Conservation (phyloP, 1,140 invertebrate species). For the Formica exsecta region DNA sequence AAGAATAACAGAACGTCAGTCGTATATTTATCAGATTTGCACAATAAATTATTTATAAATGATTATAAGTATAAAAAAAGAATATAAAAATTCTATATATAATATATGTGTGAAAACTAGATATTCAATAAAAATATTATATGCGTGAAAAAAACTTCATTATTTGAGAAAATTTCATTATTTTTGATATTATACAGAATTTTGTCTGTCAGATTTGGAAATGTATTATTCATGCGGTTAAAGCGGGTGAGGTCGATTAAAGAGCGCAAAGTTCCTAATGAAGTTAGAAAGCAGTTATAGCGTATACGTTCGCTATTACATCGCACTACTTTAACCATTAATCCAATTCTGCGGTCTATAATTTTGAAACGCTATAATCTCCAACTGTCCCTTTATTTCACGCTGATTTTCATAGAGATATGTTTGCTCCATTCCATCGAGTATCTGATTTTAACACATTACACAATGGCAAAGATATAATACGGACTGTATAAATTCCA, state of each 20-base stretch:
- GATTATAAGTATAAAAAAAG: constrained; percentile 7
- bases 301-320: background rate
- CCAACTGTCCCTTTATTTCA: background rate
- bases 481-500: constrained; percentile 1
- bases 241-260: constrained; percentile 4
- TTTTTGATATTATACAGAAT: background rate
- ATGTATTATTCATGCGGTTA: constrained; percentile 3
- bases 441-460: background rate
- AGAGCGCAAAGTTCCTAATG: constrained; percentile 4
- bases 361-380: background rate
- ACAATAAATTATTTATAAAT: constrained; percentile 31
- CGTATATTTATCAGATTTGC: constrained; percentile 2
- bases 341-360: background rate
- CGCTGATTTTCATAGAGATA: background rate
- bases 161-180: constrained; percentile 17
- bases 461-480: constrained; percentile 12
- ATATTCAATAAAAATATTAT: background rate
- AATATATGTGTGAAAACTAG: background rate
- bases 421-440: background rate
- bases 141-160: background rate
- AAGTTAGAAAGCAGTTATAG: constrained; percentile 18
- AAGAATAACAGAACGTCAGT: constrained; percentile 10
- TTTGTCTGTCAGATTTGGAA: constrained; percentile 15
- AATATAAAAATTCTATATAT: background rate
- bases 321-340: background rate